phyloP scores from a whole-genome alignment of 64 coral and sea anemone species.

The Catalaphyllia jardinei region DNA sequence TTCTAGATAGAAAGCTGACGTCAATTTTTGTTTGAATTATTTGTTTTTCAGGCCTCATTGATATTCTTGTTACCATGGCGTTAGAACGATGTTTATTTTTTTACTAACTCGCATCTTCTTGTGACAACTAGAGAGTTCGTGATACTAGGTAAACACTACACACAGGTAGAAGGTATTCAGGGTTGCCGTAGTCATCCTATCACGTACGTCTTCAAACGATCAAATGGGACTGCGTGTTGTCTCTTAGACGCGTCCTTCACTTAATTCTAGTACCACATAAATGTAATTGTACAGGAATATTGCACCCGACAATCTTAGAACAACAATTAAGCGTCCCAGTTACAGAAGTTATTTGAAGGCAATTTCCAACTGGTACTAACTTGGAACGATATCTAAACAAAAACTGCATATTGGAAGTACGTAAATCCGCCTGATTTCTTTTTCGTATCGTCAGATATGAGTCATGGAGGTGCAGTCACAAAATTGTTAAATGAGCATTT shows the following conservation, averaged over 20 bases:
- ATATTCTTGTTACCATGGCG: neutral
- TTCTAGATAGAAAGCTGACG: neutral
- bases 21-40: neutral
- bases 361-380: too few relatives aligned
- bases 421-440: neutral
- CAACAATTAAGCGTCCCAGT: too few relatives aligned
- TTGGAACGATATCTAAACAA: too few relatives aligned
- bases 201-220: neutral
- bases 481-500: neutral
- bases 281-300: too few relatives aligned
- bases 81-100: neutral
- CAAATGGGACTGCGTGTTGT: neutral
- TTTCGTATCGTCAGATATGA: neutral
- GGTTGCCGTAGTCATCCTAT: neutral
- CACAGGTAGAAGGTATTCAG: too few relatives aligned
- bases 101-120: neutral
- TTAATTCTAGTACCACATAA: too few relatives aligned
- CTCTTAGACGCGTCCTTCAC: neutral
- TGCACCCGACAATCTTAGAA: too few relatives aligned
- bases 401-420: too few relatives aligned
- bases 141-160: constrained; percentile 27
- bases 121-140: neutral
- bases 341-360: too few relatives aligned
- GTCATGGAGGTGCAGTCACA: neutral
- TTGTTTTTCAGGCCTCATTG: neutral